Base-by-base conservation (phyloP, 2,797 vertebrate species). In the Alca torda region DNA sequence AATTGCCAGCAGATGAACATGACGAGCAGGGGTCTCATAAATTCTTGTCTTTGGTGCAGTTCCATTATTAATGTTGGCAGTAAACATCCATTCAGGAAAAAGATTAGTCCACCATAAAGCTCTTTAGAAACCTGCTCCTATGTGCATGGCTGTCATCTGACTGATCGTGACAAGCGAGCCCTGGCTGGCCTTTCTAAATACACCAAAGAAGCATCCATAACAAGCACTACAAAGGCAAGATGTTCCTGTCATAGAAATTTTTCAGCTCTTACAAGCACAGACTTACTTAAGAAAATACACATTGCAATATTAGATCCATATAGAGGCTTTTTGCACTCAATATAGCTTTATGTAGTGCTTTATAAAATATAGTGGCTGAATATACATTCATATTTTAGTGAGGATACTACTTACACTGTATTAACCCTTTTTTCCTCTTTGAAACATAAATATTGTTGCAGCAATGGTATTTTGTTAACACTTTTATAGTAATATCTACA, bases 91-190 rank as follows among this genome's bases (percentile, higher is more conserved):
- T 84, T 82, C 72, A 79, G 72, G 56, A 16, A 16, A 89, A 82
- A 77, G 70, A 56, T 41, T 37, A 37, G 37, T 46, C 50, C 45
- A 54, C 53, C 53, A 33, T 13, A 60, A 80, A 89, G 45, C 68
- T 67, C 68, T 60, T 43, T 39, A 77, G 75, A 68, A 91, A 68
- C 23, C 75, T 74, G 16, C 30, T 67, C 6, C 41, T 11, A 0
- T 48, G 26, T 26, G 14, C 25, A 13, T 31, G 43, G 50, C 46
- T 70, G 45, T 56, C 1, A 0, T 59, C 53, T 75, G 48, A 31
- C 31, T 35, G n/a, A 39, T 6, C 2, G 1, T 2, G 0, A 21
- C 45, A 74, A 39, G 8, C 12, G 24, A 77, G 9, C 8, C 17
- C 67, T 63, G 30, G 11, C 20, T 72, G 48, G 14, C 12, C 33